Percentiles rank a stretch among this genome's conserved stretches.
Conservation (phyloP, 2,888 invertebrate genomes). For the Scaptomyza cyrtandrae region DNA sequence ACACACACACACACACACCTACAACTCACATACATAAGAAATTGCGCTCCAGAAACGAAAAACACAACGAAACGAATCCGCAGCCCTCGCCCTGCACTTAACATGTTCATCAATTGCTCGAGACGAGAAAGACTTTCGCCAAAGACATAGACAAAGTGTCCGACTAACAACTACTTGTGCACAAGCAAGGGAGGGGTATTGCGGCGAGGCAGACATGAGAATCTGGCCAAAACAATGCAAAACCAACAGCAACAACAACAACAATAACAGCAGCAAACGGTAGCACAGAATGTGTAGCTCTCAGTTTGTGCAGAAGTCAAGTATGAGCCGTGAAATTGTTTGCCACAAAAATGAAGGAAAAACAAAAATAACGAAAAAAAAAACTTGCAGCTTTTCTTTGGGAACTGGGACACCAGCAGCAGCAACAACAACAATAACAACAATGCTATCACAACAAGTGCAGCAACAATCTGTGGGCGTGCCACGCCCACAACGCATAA, state of each 20-base stretch:
- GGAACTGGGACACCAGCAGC: constrained; percentile 45
- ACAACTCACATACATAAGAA: constrained; percentile 18
- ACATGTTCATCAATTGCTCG: constrained; percentile 79
- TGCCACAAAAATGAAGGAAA: constrained; percentile 44
- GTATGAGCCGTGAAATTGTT: constrained; percentile 58
- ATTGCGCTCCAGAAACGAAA: constrained; percentile 57
- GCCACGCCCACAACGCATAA: constrained; percentile 35
- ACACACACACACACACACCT: constrained; percentile 23
- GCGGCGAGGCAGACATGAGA: constrained; percentile 38
- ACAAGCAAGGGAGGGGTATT: background rate
- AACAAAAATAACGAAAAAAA: constrained; percentile 29
- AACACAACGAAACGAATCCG: constrained; percentile 52
- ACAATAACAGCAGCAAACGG: constrained; percentile 39
- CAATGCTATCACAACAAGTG: constrained; percentile 40
- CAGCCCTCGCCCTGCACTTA: constrained; percentile 71
- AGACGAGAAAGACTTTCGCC: constrained; percentile 50
- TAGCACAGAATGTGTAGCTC: constrained; percentile 6
- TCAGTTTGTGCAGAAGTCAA: constrained; percentile 38
- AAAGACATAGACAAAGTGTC: constrained; percentile 68
- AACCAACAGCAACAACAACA: constrained; percentile 34
- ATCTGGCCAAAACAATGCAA: constrained; percentile 43
- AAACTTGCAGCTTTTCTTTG: constrained; percentile 45
- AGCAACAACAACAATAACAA: constrained; percentile 20
- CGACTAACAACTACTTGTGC: constrained; percentile 45
- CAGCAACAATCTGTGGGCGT: constrained; percentile 35